Evolutionary conservation across 2,113 vertebrate species (phyloP).

Genomic region (Poecile atricapillus): DNA sequence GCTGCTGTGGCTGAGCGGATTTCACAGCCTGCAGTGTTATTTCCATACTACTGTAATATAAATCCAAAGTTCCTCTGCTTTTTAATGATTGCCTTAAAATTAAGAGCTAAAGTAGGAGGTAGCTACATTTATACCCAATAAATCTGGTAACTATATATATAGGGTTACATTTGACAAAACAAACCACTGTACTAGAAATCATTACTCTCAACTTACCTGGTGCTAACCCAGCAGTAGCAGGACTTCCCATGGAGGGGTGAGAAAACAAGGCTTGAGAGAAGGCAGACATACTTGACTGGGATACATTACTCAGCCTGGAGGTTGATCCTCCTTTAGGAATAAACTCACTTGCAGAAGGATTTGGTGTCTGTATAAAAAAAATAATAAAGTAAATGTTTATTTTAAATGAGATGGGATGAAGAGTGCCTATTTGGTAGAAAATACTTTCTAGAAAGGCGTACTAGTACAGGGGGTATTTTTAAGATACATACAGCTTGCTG

Average conservation of each 20-base stretch:
- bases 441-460: background rate
- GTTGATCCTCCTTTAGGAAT: slow-evolving; percentile 92
- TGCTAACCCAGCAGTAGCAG: slow-evolving; percentile 87
- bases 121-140: background rate
- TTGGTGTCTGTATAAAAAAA: slow-evolving; percentile 89
- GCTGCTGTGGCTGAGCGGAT: background rate
- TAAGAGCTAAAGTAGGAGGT: background rate
- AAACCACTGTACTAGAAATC: slow-evolving; percentile 16
- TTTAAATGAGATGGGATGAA: background rate
- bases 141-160: background rate
- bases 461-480: background rate
- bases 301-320: slow-evolving; percentile 89
- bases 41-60: background rate
- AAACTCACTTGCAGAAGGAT: slow-evolving; percentile 95
- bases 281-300: slow-evolving; percentile 89
- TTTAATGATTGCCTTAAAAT: background rate
- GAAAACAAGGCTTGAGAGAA: slow-evolving; percentile 94
- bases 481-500: background rate
- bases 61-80: background rate
- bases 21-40: background rate
- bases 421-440: background rate
- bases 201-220: slow-evolving; percentile 82
- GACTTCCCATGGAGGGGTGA: slow-evolving; percentile 87
- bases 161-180: background rate
- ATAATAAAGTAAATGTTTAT: slow-evolving; percentile 53